These are phyloP conservation scores for Phragmatobia fuliginosa DNA, from an alignment of 2,888 invertebrate species.

Conservation along the genomic window DNA sequence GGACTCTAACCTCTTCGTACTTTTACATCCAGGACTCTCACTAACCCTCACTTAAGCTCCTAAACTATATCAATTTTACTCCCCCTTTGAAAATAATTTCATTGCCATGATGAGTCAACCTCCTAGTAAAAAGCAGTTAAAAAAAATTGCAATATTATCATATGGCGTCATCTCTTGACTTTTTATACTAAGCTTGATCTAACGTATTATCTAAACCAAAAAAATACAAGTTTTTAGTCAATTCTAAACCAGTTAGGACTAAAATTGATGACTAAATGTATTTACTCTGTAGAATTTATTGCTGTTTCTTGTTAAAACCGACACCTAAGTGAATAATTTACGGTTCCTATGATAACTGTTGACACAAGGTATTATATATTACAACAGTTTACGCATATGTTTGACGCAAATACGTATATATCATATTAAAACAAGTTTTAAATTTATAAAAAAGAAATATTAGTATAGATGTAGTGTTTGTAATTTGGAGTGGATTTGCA, in stretches of 20 bases:
- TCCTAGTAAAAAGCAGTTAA: too few species aligned
- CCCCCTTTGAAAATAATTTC: too few species aligned
- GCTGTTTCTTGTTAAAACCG: not conserved
- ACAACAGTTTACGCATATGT: not conserved
- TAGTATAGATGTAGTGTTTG: not conserved
- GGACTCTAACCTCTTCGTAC: too few species aligned
- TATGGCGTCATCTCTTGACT: not conserved
- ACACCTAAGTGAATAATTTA: not conserved
- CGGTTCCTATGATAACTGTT: slow-evolving; percentile 1
- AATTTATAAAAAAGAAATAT: not conserved
- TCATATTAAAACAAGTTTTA: not conserved
- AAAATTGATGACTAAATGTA: not conserved
- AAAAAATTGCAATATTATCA: too few species aligned
- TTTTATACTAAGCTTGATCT: not conserved
- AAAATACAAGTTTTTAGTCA: not conserved
- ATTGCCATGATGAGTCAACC: too few species aligned
- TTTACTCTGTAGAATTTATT: slow-evolving; percentile 3
- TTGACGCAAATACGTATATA: not conserved
- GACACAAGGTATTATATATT: not conserved
- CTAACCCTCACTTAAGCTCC: too few species aligned
- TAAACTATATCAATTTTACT: too few species aligned
- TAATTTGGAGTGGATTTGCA: not conserved
- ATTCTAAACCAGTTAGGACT: not conserved
- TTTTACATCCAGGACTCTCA: too few species aligned
- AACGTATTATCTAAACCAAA: not conserved